phyloP scores from a whole-genome alignment of 2,888 invertebrate species.

The Ormyrus pomaceus region DNA sequence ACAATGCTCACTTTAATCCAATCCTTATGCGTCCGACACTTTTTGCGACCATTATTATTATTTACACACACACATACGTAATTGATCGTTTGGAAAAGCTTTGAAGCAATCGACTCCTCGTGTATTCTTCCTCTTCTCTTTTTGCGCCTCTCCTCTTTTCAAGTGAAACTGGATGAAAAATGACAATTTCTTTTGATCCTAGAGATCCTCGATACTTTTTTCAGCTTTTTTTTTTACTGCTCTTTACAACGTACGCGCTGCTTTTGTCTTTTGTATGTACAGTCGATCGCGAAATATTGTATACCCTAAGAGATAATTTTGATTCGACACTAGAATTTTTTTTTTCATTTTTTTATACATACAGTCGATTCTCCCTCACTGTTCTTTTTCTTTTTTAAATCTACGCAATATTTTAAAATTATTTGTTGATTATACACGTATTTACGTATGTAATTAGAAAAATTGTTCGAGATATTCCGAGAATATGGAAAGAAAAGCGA shows the following conservation, averaged over 20 bases:
- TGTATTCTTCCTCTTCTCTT: conserved; percentile 7
- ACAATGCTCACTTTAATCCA: conserved; percentile 27
- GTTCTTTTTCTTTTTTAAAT: background rate
- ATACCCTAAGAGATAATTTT: conserved; percentile 50
- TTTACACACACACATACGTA: conserved; percentile 46
- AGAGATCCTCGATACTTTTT: conserved; percentile 33
- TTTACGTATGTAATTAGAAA: conserved; percentile 9
- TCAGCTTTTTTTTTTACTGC: background rate
- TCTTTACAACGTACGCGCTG: conserved; percentile 46
- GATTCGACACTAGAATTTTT: conserved; percentile 46
- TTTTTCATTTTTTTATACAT: conserved; percentile 26
- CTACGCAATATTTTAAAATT: conserved; percentile 4
- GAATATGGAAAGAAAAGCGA: background rate
- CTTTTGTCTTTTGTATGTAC: conserved; percentile 44
- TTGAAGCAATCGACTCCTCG: conserved; percentile 42
- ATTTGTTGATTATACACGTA: conserved; percentile 19
- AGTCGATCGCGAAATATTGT: conserved; percentile 31
- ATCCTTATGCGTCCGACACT: conserved; percentile 18
- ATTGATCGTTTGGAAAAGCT: conserved; percentile 44
- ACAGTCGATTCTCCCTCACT: conserved; percentile 30
- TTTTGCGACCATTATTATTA: conserved; percentile 39
- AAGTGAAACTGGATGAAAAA: conserved; percentile 48
- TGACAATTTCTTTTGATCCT: conserved; percentile 36
- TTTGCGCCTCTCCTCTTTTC: conserved; percentile 25
- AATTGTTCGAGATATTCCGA: conserved; percentile 19